Base-by-base conservation (phyloP, 2,797 vertebrate species). In the Hyperoplus immaculatus region DNA sequence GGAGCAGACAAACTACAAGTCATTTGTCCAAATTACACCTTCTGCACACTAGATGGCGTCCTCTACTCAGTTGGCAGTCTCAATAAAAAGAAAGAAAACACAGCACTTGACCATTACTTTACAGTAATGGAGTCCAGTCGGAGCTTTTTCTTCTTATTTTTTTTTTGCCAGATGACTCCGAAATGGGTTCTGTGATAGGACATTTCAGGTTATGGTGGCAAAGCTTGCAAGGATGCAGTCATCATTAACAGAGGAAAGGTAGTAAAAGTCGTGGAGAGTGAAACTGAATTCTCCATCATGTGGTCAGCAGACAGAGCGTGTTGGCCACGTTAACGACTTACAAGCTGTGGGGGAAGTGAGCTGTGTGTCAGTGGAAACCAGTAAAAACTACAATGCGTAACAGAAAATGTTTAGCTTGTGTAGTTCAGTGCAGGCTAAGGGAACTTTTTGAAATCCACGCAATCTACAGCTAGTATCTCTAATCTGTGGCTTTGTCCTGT, bases 31-130 rank as follows among this genome's bases (percentile, higher is more conserved):
- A 14, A 38, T 77, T 71, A 70, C 53, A 56, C n/a, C 29, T 60
- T 69, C 18, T 66, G 41, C 15, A 67, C 93, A 92, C 86, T 90
- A 94, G 94, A 87, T 90, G 94, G 91, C 53, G 67, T 63, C 68
- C 55, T 83, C 75, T 36, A 75, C 64, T 72, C 58, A 71, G 29
- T 29, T 29, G 29, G 63, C 73, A 75, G 41, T 56, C n/a, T 49
- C 46, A 21, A 9, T 7, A 5, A 16, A 5, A 15, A 36, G 54
- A 42, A 62, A 45, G 45, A 74, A 82, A 59, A 68, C 0, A 39
- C 80, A 71, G 69, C 46, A 67, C 42, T 8, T 68, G 18, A 65
- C 14, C 63, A 81, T 78, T 72, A 81, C 71, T 77, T 85, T 70
- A 74, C 72, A 75, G 54, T 78, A 65, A 81, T 77, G 62, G 71